Conservation (phyloP, 2,888 invertebrate genomes). For the Drosophila merina region DNA sequence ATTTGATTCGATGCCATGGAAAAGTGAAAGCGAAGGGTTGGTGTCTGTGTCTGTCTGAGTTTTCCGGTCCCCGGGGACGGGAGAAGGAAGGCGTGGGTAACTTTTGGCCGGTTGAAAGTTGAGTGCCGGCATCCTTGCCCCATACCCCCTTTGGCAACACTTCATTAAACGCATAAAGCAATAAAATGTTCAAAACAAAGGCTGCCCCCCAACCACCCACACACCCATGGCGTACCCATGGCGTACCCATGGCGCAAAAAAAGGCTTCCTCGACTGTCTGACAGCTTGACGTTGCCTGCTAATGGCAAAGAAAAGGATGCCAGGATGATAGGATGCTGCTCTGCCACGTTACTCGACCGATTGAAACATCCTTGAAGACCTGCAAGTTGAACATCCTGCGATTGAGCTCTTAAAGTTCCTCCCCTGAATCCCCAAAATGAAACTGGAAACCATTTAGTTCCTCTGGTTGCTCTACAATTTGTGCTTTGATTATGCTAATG, state of each 20-base stretch:
- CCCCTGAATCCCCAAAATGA: not conserved
- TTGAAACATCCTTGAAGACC: constrained; percentile 6
- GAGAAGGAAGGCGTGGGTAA: too few species aligned
- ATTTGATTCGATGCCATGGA: constrained; percentile 66
- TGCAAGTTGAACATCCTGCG: constrained; percentile 1
- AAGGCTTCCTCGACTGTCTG: constrained; percentile 57
- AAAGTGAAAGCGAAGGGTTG: constrained; percentile 76
- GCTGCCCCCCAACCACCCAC: constrained; percentile 4
- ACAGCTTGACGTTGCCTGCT: constrained; percentile 72
- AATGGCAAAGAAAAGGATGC: constrained; percentile 47
- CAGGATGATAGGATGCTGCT: not conserved
- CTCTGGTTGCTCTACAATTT: not conserved
- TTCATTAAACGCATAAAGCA: constrained; percentile 79
- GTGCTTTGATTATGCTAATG: constrained; percentile 20
- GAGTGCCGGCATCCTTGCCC: constrained; percentile 6
- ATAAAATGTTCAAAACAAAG: constrained; percentile 73
- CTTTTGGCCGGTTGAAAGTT: not conserved
- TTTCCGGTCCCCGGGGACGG: constrained; percentile 17
- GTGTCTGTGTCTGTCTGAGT: constrained; percentile 6
- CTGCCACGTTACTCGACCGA: not conserved
- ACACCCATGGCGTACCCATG: not conserved
- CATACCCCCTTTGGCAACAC: constrained; percentile 57
- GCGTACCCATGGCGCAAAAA: constrained; percentile 12
- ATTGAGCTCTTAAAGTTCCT: constrained; percentile 3
- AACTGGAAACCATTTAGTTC: constrained; percentile 2